phyloP scores from a whole-genome alignment of 2,113 vertebrate genomes.

The Megaleporinus macrocephalus region DNA sequence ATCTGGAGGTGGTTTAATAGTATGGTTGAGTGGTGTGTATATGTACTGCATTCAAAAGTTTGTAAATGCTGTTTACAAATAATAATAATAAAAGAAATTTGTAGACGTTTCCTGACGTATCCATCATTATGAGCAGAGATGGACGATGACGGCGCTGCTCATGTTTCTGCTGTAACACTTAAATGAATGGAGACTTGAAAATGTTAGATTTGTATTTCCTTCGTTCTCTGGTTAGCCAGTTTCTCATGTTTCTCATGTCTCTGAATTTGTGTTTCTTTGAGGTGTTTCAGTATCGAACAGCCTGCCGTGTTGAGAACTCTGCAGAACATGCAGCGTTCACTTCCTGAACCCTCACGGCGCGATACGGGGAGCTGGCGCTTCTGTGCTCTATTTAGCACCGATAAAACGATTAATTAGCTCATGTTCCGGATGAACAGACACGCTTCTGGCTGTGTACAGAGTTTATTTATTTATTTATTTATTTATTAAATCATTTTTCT shows the following conservation, averaged over 20 bases:
- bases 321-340: neutral
- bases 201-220: neutral
- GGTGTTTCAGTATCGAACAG: neutral
- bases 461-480: neutral
- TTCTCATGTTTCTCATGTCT: no score
- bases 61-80: no score
- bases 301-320: neutral
- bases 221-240: no score
- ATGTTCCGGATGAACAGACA: neutral
- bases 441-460: neutral
- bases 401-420: conserved; percentile 12
- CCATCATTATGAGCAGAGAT: no score
- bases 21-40: no score
- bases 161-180: no score
- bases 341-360: neutral
- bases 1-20: no score
- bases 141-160: no score
- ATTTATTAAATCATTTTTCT: neutral
- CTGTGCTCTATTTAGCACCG: conserved; percentile 8
- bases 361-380: neutral
- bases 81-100: no score
- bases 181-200: no score
- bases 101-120: no score
- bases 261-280: neutral
- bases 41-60: no score